Evolutionary conservation across 2,888 invertebrate genomes (phyloP), one percentile per base, ranked within the genome.

Genomic region (Lapara coniferarum): DNA sequence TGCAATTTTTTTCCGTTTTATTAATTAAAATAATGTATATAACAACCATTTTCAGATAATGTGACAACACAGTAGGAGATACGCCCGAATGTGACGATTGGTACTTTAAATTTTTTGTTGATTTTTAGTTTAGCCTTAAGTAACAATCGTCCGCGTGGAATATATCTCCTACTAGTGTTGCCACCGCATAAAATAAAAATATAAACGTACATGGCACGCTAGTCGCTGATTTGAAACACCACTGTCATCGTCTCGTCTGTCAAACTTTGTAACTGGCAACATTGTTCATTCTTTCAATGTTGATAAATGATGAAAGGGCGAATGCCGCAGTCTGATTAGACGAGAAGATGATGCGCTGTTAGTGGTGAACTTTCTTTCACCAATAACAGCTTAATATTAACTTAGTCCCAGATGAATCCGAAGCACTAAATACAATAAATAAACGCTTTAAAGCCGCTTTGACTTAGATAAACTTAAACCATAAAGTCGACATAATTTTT

Each of bases 211-310:
- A 90, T 80, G 92, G 92, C 89, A 90, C 85, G 84, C 90, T 89
- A 84, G 92, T 87, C 93, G 93, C 89, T 92, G 93, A 92, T 93
- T 92, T 93, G 93, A 92, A 81, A 86, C 91, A 91, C 92, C 93
- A 93, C 93, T 85, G 74, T 85, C 91, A 89, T 89, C 89, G 78
- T 89, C 87, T 89, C 91, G 90, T 90, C 92, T 87, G 81, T 83
- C 89, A 87, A 86, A 85, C 69, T 13, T 71, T 70, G 67, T 52
- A 66, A 73, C 70, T 73, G 66, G 72, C 72, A 66, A 72, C 49
- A 68, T 66, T 25, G 25, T 75, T 71, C 76, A 72, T 73, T 71
- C 74, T 78, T 78, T 77, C 71, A 77, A 63, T 71, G 67, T 70
- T 73, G 25, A 70, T 70, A 71, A 76, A 78, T 78, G 70, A 76